Base-by-base conservation (phyloP, 2,888 invertebrate genomes). In the Xanthia icteritia region DNA sequence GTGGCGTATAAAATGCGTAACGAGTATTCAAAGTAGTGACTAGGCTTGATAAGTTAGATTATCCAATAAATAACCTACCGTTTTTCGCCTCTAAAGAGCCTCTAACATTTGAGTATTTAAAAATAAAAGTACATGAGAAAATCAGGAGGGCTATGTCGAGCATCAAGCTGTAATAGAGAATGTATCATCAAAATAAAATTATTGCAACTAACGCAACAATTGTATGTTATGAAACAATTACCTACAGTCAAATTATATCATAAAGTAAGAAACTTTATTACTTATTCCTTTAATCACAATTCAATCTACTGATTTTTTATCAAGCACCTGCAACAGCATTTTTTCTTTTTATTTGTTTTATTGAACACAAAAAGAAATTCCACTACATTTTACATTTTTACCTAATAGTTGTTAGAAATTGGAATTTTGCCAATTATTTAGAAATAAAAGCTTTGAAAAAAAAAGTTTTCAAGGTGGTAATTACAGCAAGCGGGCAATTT, bases 351-450 rank as follows among this genome's bases (percentile, higher is more conserved):
- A 39, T 64, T 75, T 56, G 1, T 60, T 76, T 71, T 63, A 74
- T 54, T 72, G 39, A 13, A 71, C 5, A 36, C 61, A 54, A 15
- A 61, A 75, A 36, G n/a, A 73, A 77, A 66, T 72, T n/a, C 13
- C 20, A 66, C 20, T 31, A 81, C 76, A 77, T 67, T 75, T 69
- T n/a, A n/a, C n/a, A 58, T 54, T 36, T 58, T n/a, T n/a, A n/a
- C 36, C 8, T 67, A 60, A 60, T 65, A 76, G 51, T 61, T 48
- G 60, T 67, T 69, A 64, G 36, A 76, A 75, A 65, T 83, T 86
- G 81, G 72, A 77, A 77, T 54, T 65, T 54, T 20, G 81, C 77
- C 81, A 83, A 77, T 27, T 31, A 66, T 76, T 67, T 17, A 17
- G n/a, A 11, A 72, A 31, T 31, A 31, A 31, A 31, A 31, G 31